A percentile compares a stretch with the other conserved stretches of the same genome.
Conservation (phyloP, 64 coral and sea anemone genomes). For the Actinia equina region DNA sequence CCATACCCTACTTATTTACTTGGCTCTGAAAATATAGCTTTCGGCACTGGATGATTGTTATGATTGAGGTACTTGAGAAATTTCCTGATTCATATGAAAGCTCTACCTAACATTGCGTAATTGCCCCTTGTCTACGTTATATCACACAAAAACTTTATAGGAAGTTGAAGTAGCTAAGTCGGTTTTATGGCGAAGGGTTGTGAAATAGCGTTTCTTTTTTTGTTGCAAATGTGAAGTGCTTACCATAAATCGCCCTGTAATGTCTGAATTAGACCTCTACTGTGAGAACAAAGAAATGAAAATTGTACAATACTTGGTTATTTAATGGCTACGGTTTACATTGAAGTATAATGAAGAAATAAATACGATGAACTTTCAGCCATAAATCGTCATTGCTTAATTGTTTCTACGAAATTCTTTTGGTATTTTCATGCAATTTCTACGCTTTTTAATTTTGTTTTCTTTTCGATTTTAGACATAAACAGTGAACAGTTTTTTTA, state of each 20-base stretch:
- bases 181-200: not conserved
- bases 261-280: slow-evolving; percentile 13
- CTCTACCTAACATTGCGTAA: not conserved
- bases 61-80: not conserved
- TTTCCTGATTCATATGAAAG: not conserved
- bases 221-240: not conserved
- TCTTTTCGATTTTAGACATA: not conserved
- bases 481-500: not conserved
- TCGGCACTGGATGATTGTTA: not conserved
- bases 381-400: not conserved
- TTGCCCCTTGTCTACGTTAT: too few species aligned
- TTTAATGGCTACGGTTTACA: slow-evolving; percentile 9
- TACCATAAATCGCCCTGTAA: slow-evolving; percentile 7
- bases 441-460: not conserved
- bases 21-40: slow-evolving; percentile 11
- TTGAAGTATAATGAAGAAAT: not conserved
- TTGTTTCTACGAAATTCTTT: not conserved
- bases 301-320: not conserved
- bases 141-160: not conserved
- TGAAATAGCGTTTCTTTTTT: not conserved
- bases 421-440: not conserved
- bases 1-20: not conserved
- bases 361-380: not conserved
- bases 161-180: not conserved
- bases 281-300: slow-evolving; percentile 3